These are phyloP conservation scores for Sprattus sprattus DNA, from an alignment of 2,113 vertebrate species.

Conservation along the genomic window DNA sequence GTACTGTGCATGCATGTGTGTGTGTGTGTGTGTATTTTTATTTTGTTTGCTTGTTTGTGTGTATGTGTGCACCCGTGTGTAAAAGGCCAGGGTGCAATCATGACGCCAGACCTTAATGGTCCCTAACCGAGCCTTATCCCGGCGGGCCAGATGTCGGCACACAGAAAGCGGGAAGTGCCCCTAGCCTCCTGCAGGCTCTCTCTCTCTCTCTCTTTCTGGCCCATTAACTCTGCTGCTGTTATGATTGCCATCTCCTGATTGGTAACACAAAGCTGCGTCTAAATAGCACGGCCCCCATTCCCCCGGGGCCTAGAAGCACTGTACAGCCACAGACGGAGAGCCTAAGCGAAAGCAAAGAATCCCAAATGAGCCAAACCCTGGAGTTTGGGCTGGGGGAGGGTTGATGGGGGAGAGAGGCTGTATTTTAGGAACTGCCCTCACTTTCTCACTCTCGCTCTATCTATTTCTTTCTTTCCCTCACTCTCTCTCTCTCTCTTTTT, in stretches of 20 bases:
- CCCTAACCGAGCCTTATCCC: not conserved
- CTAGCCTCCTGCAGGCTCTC: not conserved
- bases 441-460: not conserved
- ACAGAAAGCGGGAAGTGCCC: not conserved
- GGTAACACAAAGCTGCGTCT: slow-evolving; percentile 51
- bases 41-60: not conserved
- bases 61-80: not conserved
- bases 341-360: not conserved
- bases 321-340: slow-evolving; percentile 10
- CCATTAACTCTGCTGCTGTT: slow-evolving; percentile 56
- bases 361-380: slow-evolving; percentile 23
- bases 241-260: slow-evolving; percentile 60
- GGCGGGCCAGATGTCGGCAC: not conserved
- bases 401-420: too few species aligned
- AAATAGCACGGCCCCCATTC: slow-evolving; percentile 26
- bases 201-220: slow-evolving; percentile 34
- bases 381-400: not conserved
- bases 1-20: not conserved
- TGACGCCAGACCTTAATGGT: not conserved
- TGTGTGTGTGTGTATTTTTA: not conserved
- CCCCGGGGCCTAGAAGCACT: not conserved
- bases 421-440: not conserved
- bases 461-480: not conserved
- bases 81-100: not conserved
- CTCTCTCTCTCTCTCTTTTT: not conserved